Base-by-base conservation (phyloP, 2,113 vertebrate genomes). In the Corythornis cristatus region DNA sequence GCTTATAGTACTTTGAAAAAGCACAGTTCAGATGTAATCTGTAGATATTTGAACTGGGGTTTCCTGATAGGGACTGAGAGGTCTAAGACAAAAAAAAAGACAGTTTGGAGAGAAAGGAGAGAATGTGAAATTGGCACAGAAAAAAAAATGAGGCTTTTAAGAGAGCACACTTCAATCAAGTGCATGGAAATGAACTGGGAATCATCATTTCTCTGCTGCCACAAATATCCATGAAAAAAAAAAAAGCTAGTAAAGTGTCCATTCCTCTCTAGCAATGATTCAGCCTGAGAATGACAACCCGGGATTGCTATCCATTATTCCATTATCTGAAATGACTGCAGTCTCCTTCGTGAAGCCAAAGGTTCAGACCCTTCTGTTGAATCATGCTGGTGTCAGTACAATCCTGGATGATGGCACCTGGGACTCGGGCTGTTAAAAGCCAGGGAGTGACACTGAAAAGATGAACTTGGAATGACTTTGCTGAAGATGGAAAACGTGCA, bases 271-370 rank as follows among this genome's bases (percentile, higher is more conserved):
- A 54, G 54, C 1, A 0, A 62, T 35, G 25, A 37, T 85, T 85
- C 81, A 89, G 29, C 2, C 50, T 18, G 54, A 65, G 84, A 89
- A 68, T 89, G 84, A 87, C 82, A 95, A 73, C 15, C 62, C 29
- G 2, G 79, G 87, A 93, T 89, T 93, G 91, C 62, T 62, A 17
- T 75, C 84, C 45, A 91, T 95, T 93, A 93, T 93, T 93, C 81
- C 93, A 93, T 96, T 96, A 96, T 66, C 58, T 82, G 48, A 87
- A 92, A 95, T 85, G 71, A 89, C 71, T 91, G 78, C 35, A 68
- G 37, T 95, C 71, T 92, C 81, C 89, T 70, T 2, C 42, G 84
- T 0, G 0, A 71, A 93, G 60, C 54, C 51, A 56, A 74, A 86
- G 68, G 77, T 53, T 92, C 0, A 0, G 45, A 62, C 22, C 58